Base-by-base conservation (phyloP, 2,888 invertebrate species). In the Clistopyga incitator region DNA sequence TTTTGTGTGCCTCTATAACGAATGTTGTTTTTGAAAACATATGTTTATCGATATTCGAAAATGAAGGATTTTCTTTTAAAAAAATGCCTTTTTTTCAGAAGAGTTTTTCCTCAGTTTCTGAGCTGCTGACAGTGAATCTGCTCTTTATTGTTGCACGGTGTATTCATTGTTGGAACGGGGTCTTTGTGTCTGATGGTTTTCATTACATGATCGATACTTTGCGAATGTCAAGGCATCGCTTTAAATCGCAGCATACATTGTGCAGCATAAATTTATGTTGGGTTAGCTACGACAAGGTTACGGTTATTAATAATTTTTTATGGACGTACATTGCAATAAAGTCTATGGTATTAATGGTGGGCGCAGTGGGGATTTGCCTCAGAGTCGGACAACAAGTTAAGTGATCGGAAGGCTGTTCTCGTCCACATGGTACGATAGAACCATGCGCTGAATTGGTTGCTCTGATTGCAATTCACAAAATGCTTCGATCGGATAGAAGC, bases 401-500 rank as follows among this genome's bases (percentile, higher is more conserved):
- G 47, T 50, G 47, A 18, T 50, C n/a, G 18, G 47, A 50, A 50
- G 47, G 47, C 47, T 50, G 4, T 50, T 4, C 47, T n/a, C 18
- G 47, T 50, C 18, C 6, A n/a, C 15, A 50, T 50, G 3, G 47
- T 15, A 18, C 18, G 4, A 50, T 18, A 47, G 15, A 47, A 47
- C 15, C 3, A 50, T n/a, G n/a, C 6, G 47, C 4, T 50, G 3
- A 50, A 50, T 50, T 18, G 47, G 47, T 50, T 50, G n/a, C 47
- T n/a, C 47, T 50, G 18, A 50, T n/a, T 50, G 47, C 13, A n/a
- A 50, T 50, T n/a, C n/a, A n/a, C n/a, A 50, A 50, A 50, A 50
- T 50, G 47, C 18, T 50, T 50, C 1, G 47, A 50, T 50, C 18
- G 2, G 13, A 50, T n/a, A n/a, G n/a, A n/a, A 50, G 47, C 47